A percentile compares a stretch with the other conserved stretches of the same genome.
These are phyloP conservation scores for Formica selysi DNA, from an alignment of 1,140 invertebrate genomes.

Conservation along the genomic window DNA sequence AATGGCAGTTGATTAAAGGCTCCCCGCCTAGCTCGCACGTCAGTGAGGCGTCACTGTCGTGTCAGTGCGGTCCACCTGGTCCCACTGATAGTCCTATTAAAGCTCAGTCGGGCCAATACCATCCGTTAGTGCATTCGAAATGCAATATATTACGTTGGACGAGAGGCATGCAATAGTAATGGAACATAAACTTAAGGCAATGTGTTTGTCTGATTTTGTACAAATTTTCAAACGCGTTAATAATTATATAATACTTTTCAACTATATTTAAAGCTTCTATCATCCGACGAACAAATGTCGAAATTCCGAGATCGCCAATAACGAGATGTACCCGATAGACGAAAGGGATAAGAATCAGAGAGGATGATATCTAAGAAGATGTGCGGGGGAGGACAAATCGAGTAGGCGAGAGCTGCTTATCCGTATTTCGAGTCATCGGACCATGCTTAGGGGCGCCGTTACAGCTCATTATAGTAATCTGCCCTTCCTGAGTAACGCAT, in stretches of 20 bases:
- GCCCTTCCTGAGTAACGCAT: slow-evolving; percentile 82
- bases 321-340: slow-evolving; percentile 8
- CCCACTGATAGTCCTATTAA: slow-evolving; percentile 58
- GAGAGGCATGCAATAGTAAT: neutral
- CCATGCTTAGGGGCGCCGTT: slow-evolving; percentile 76
- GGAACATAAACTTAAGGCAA: neutral
- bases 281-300: neutral
- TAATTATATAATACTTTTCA: neutral
- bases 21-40: slow-evolving; percentile 49
- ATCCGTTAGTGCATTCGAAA: slow-evolving; percentile 25
- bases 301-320: slow-evolving; percentile 33
- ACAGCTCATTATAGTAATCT: slow-evolving; percentile 83
- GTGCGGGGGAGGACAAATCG: slow-evolving; percentile 9
- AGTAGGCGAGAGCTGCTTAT: slow-evolving; percentile 33
- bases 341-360: slow-evolving; percentile 14
- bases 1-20: slow-evolving; percentile 63
- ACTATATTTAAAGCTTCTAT: neutral
- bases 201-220: neutral
- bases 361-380: neutral
- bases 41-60: slow-evolving; percentile 50
- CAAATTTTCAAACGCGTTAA: neutral
- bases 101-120: slow-evolving; percentile 41
- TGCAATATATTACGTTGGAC: neutral
- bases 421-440: slow-evolving; percentile 81
- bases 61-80: slow-evolving; percentile 55